Percentiles rank a stretch among this genome's conserved stretches.
These are phyloP conservation scores for Nephrocerus scutellatus DNA, from an alignment of 2,888 invertebrate species.

Conservation along the genomic window DNA sequence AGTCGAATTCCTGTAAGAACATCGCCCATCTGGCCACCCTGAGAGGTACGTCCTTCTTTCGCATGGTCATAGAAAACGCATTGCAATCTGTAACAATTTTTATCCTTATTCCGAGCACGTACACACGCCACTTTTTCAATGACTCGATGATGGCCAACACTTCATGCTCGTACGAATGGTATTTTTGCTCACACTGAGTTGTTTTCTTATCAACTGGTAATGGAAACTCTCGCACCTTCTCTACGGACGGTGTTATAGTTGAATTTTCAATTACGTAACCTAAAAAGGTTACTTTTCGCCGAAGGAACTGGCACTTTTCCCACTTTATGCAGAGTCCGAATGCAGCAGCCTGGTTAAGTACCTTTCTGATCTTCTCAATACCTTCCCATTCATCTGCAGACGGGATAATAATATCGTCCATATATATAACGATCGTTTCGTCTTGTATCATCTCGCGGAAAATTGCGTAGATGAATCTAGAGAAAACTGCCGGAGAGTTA, in stretches of 20 bases:
- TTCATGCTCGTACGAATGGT: constrained; percentile 23
- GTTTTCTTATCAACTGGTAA: constrained; percentile 1
- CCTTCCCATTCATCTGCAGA: constrained; percentile 1
- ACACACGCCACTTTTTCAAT: constrained; percentile 22
- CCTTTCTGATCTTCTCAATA: not conserved
- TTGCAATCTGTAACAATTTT: constrained; percentile 28
- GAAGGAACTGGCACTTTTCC: constrained; percentile 4
- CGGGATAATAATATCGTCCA: constrained; percentile 9
- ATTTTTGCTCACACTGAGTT: constrained; percentile 10
- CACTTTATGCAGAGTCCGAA: constrained; percentile 5
- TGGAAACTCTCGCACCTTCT: constrained; percentile 4
- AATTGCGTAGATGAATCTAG: not conserved
- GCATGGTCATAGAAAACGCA: constrained; percentile 10
- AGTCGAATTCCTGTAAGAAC: constrained; percentile 20
- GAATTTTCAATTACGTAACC: constrained; percentile 5
- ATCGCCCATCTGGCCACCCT: constrained; percentile 20
- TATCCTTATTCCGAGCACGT: constrained; percentile 21
- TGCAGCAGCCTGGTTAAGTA: not conserved
- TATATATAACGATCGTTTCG: not conserved
- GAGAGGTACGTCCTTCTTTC: constrained; percentile 7
- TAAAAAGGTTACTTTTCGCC: not conserved
- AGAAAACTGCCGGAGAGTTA: constrained; percentile 17
- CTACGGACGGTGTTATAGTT: not conserved
- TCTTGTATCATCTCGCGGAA: constrained; percentile 2
- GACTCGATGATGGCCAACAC: constrained; percentile 21